phyloP scores from a whole-genome alignment of 1,140 invertebrate genomes.

The Streblospio benedicti region DNA sequence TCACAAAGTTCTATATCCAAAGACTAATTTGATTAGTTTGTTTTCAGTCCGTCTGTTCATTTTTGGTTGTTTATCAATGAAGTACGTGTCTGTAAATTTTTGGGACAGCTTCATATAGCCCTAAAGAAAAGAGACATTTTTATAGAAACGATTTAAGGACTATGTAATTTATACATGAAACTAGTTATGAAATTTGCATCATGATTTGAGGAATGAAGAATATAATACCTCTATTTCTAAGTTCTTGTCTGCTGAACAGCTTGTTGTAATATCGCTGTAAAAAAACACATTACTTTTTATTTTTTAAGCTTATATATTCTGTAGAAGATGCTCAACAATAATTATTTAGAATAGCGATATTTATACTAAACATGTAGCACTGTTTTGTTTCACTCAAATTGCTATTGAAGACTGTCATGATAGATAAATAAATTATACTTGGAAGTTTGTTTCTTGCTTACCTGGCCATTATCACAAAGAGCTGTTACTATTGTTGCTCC shows the following conservation, averaged over 20 bases:
- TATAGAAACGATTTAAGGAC: too few species aligned
- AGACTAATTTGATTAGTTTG: too few species aligned
- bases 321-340: not conserved
- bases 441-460: constrained; percentile 13
- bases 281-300: constrained; percentile 3
- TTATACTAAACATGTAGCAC: not conserved
- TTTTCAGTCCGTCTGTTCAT: not conserved
- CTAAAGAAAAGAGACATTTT: constrained; percentile 18
- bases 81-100: constrained; percentile 31
- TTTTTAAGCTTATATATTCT: not conserved
- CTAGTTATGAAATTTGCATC: too few species aligned
- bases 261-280: constrained; percentile 37
- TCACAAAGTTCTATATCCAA: too few species aligned
- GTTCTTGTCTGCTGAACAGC: constrained; percentile 32
- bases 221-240: constrained; percentile 31
- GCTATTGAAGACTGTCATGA: not conserved
- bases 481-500: constrained; percentile 45
- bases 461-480: constrained; percentile 46
- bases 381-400: not conserved
- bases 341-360: not conserved
- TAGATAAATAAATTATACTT: not conserved
- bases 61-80: constrained; percentile 19
- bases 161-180: too few species aligned
- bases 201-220: not conserved
- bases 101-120: constrained; percentile 30